Evolutionary conservation across 2,797 vertebrate species (phyloP).

Genomic region (Cottoperca gobio): DNA sequence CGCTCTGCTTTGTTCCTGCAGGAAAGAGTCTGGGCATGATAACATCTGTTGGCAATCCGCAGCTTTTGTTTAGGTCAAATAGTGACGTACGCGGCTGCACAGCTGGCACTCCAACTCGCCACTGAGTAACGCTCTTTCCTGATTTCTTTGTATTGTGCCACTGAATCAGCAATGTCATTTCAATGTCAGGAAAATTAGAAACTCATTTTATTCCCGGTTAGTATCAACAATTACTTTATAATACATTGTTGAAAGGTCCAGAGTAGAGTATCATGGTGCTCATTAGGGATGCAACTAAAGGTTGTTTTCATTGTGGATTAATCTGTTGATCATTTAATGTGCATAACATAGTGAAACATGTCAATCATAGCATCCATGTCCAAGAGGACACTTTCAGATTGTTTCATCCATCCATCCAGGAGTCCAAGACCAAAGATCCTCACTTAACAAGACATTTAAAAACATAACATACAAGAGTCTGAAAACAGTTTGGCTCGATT

Average conservation of each 20-base stretch:
- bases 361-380: background rate
- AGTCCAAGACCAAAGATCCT: background rate
- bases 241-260: background rate
- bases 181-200: slow-evolving; percentile 40
- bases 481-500: background rate
- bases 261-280: background rate
- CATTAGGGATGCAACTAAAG: background rate
- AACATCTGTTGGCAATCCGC: slow-evolving; percentile 65
- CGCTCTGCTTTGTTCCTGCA: slow-evolving; percentile 67
- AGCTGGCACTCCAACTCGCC: slow-evolving; percentile 18
- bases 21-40: slow-evolving; percentile 66
- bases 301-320: background rate
- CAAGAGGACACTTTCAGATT: background rate
- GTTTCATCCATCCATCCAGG: background rate
- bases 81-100: slow-evolving; percentile 55
- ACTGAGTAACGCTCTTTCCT: slow-evolving; percentile 48
- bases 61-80: slow-evolving; percentile 66
- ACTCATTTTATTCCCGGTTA: slow-evolving; percentile 3
- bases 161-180: slow-evolving; percentile 49
- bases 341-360: background rate
- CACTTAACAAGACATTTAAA: background rate
- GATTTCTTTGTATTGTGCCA: slow-evolving; percentile 51
- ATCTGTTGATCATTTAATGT: background rate
- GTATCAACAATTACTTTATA: background rate
- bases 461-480: background rate